Evolutionary conservation across 1,140 invertebrate species (phyloP), one percentile per base, ranked within the genome.

Genomic region (Eurytemora carolleeae): DNA sequence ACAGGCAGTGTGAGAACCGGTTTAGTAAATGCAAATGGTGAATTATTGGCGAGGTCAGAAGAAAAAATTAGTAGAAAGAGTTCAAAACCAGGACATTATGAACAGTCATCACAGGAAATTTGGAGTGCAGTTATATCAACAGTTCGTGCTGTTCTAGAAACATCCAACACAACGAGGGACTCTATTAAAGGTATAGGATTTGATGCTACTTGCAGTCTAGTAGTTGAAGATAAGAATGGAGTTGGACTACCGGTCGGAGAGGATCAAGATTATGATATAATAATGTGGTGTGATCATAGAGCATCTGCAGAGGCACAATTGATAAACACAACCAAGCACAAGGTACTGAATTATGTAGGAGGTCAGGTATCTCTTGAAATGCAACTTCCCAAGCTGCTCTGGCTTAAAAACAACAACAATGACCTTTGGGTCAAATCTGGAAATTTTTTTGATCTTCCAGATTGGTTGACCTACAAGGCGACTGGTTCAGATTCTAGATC

Each of bases 211-310:
- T 96, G 92, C 71, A 96, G 91, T 16, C 70, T 97, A 53, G 91
- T 92, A 3, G 83, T 81, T 20, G 65, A 95, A 19, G 86, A 85
- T 67, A 71, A 75, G 53, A 22, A n/a, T 57, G 2, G n/a, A 20
- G 21, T 2, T 57, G 56, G 22, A 1, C 56, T 57, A 1, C 23
- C 20, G 22, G 19, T 19, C 19, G 53, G 64, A 81, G 82, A 78
- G 7, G 72, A 78, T 44, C 69, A 79, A 68, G 75, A 82, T 55
- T 83, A 85, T 71, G 93, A 97, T 73, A 77, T 97, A 22, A 87
- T 97, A 25, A 80, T 96, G 72, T 98, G 93, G 93, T 85, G 96
- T 87, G 93, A 98, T 71, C 92, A 97, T 70, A 75, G 93, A 67
- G 92, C 92, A 1, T 73, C 79, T 19, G 70, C 78, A 54, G 85